Evolutionary conservation across 1,140 invertebrate species (phyloP).

Genomic region (Pogonognathellus flavescens): DNA sequence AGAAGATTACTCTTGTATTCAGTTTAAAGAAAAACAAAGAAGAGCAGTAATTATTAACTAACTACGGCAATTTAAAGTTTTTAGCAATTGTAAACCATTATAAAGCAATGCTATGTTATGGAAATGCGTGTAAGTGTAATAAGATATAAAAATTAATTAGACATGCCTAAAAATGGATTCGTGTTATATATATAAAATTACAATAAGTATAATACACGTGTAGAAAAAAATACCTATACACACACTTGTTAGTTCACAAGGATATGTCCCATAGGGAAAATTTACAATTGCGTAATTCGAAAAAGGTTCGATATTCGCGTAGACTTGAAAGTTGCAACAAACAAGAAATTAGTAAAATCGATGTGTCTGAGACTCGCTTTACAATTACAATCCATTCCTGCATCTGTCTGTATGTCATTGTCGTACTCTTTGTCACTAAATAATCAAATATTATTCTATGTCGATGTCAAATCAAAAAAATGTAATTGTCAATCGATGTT

Average conservation of each 20-base stretch:
- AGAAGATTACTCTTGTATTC: slow-evolving; percentile 47
- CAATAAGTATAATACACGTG: too few species aligned
- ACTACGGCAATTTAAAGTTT: too few species aligned
- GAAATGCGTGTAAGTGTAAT: slow-evolving; percentile 1
- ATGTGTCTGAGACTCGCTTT: slow-evolving; percentile 14
- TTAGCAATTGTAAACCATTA: not conserved
- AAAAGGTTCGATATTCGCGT: slow-evolving; percentile 2
- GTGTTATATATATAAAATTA: too few species aligned
- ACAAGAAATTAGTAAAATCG: slow-evolving; percentile 16
- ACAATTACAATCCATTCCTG: not conserved
- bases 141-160: not conserved
- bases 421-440: slow-evolving; percentile 44
- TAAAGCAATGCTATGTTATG: not conserved
- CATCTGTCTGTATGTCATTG: not conserved
- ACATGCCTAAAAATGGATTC: slow-evolving; percentile 22
- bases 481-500: not conserved
- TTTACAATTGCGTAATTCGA: not conserved
- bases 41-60: not conserved
- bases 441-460: slow-evolving; percentile 1
- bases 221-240: too few species aligned
- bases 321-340: not conserved
- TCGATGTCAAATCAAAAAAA: not conserved
- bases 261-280: not conserved
- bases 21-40: slow-evolving; percentile 22
- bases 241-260: too few species aligned